Evolutionary conservation across 2,888 invertebrate genomes (phyloP).

Genomic region (Epistrophella euchroma): DNA sequence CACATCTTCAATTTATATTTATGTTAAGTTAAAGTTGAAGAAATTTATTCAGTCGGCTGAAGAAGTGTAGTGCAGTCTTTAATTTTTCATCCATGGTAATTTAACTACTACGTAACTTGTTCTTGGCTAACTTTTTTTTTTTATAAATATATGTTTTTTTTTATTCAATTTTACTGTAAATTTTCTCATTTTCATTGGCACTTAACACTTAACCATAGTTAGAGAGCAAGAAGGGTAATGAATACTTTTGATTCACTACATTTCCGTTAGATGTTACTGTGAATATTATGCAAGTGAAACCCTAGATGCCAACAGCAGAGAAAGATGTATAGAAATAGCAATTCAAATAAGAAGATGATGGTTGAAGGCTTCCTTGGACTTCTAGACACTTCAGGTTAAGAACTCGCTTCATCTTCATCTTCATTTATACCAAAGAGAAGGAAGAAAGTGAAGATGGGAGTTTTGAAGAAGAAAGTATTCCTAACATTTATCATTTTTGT

Average conservation of each 20-base stretch:
- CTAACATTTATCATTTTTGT: slow-evolving; percentile 58
- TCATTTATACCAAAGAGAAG: background rate
- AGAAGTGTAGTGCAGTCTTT: background rate
- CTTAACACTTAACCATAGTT: slow-evolving; percentile 34
- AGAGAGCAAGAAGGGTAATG: slow-evolving; percentile 49
- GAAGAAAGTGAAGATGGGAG: slow-evolving; percentile 72
- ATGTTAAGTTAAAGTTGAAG: slow-evolving; percentile 37
- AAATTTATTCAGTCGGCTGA: slow-evolving; percentile 21
- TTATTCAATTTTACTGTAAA: slow-evolving; percentile 60
- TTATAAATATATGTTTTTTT: slow-evolving; percentile 10
- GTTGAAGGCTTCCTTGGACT: background rate
- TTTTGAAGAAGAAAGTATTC: slow-evolving; percentile 61
- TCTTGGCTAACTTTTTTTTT: slow-evolving; percentile 12
- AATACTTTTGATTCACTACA: slow-evolving; percentile 61
- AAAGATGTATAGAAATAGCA: background rate
- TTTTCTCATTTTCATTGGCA: slow-evolving; percentile 68
- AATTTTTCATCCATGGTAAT: slow-evolving; percentile 38
- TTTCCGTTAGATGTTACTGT: slow-evolving; percentile 58
- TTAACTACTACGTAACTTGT: slow-evolving; percentile 36
- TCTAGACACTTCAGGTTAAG: slow-evolving; percentile 6
- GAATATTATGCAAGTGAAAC: slow-evolving; percentile 54
- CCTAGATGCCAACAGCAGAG: slow-evolving; percentile 4
- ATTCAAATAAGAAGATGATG: background rate
- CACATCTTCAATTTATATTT: slow-evolving; percentile 35
- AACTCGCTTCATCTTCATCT: slow-evolving; percentile 13